Percentiles rank a stretch among this genome's conserved stretches.
phyloP scores from a whole-genome alignment of 2,113 vertebrate species.

The Trochalopteron elliotii region DNA sequence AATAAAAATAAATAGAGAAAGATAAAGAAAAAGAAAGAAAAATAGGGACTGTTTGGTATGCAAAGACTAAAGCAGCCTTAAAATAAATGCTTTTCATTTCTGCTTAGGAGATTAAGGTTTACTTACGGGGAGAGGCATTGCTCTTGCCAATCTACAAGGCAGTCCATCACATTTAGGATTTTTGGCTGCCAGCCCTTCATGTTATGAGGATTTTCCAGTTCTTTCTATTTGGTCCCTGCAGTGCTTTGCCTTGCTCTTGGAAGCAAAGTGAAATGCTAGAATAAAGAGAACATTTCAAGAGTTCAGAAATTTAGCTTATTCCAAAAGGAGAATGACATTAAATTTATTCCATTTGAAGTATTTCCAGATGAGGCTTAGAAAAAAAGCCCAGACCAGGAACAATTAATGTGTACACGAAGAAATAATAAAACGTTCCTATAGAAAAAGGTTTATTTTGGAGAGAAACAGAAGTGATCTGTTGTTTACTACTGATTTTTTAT shows the following conservation, averaged over 20 bases:
- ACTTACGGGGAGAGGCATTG: background rate
- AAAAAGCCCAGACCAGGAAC: background rate
- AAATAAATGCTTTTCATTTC: background rate
- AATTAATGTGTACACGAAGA: background rate
- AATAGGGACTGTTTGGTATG: background rate
- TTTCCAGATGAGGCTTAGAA: background rate
- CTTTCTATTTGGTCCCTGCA: background rate
- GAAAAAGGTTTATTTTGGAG: background rate
- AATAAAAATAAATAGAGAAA: background rate
- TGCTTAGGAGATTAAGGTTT: background rate
- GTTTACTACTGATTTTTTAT: background rate
- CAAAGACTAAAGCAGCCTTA: background rate
- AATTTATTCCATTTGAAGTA: background rate
- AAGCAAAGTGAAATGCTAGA: background rate
- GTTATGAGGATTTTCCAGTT: background rate
- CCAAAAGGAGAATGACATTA: background rate
- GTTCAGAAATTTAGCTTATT: background rate
- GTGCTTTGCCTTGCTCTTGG: background rate
- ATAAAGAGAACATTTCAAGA: background rate
- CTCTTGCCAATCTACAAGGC: background rate
- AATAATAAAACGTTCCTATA: background rate
- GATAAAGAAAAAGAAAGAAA: background rate
- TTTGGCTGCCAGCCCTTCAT: background rate
- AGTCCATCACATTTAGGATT: background rate
- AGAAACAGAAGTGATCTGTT: background rate